A percentile compares a stretch with the other conserved stretches of the same genome.
These are phyloP conservation scores for Lepus europaeus DNA, from an alignment of 2,113 vertebrate genomes.

Conservation along the genomic window DNA sequence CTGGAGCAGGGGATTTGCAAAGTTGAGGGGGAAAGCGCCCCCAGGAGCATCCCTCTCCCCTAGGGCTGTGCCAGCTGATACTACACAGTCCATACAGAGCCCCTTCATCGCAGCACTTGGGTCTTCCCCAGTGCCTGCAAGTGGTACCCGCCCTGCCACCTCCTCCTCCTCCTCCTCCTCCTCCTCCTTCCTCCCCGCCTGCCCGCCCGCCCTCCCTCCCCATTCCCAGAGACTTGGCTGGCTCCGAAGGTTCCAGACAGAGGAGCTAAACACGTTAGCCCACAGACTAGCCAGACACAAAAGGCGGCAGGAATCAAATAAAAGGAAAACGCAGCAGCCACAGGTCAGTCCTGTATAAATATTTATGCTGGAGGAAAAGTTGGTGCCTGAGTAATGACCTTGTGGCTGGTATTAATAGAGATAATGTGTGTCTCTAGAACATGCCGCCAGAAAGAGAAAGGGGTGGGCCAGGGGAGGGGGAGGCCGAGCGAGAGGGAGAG, in stretches of 20 bases:
- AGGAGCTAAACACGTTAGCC: conserved; percentile 88
- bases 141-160: neutral
- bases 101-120: neutral
- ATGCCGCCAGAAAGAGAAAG: conserved; percentile 85
- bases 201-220: conserved; percentile 11
- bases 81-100: neutral
- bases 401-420: conserved; percentile 92
- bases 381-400: conserved; percentile 90
- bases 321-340: conserved; percentile 88
- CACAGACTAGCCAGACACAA: conserved; percentile 88
- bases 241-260: conserved; percentile 85
- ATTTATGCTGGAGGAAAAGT: conserved; percentile 91
- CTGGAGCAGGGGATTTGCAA: neutral
- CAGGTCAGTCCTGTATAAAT: conserved; percentile 92
- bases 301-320: conserved; percentile 92
- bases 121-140: neutral
- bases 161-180: conserved; percentile 25
- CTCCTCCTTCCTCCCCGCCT: conserved; percentile 38
- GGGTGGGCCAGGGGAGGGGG: conserved; percentile 47
- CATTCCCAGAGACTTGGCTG: conserved; percentile 83
- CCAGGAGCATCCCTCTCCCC: neutral
- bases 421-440: conserved; percentile 89
- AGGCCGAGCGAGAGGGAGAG: conserved; percentile 61
- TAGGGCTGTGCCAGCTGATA: neutral
- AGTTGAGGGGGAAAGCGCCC: neutral